phyloP scores from a whole-genome alignment of 2,888 invertebrate genomes.

The Hydrotaea diabolus region DNA sequence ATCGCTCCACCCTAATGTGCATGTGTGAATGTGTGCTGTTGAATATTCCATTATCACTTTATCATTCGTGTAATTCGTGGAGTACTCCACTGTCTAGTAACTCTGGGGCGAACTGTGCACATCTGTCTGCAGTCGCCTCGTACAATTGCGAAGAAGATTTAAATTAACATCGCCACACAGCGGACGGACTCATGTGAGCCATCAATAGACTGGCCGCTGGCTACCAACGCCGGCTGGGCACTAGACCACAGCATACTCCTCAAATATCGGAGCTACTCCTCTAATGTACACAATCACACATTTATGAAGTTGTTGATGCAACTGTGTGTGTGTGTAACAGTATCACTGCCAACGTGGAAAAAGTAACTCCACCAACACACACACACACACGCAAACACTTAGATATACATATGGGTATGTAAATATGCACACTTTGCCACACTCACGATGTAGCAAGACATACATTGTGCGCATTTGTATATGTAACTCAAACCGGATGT shows the following conservation, averaged over 20 bases:
- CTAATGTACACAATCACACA: conserved; percentile 39
- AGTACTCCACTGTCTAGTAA: neutral
- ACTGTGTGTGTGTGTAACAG: neutral
- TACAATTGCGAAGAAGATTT: conserved; percentile 50
- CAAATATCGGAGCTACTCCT: conserved; percentile 45
- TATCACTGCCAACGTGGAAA: neutral
- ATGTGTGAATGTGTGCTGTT: no score
- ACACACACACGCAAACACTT: no score
- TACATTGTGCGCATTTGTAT: conserved; percentile 49
- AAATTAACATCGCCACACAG: conserved; percentile 56
- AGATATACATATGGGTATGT: neutral
- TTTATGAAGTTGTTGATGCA: neutral
- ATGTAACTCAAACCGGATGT: conserved; percentile 65
- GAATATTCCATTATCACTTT: neutral
- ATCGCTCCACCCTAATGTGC: no score
- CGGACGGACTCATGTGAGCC: neutral
- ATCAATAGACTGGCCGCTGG: neutral
- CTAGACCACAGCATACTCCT: conserved; percentile 49
- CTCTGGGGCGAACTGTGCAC: neutral
- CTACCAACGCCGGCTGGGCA: conserved; percentile 24
- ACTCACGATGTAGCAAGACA: neutral
- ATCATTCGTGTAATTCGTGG: neutral
- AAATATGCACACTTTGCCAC: neutral
- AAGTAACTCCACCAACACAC: neutral
- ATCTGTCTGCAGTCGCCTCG: conserved; percentile 6